Conservation (phyloP, 1,140 invertebrate genomes). For the Pantala flavescens region DNA sequence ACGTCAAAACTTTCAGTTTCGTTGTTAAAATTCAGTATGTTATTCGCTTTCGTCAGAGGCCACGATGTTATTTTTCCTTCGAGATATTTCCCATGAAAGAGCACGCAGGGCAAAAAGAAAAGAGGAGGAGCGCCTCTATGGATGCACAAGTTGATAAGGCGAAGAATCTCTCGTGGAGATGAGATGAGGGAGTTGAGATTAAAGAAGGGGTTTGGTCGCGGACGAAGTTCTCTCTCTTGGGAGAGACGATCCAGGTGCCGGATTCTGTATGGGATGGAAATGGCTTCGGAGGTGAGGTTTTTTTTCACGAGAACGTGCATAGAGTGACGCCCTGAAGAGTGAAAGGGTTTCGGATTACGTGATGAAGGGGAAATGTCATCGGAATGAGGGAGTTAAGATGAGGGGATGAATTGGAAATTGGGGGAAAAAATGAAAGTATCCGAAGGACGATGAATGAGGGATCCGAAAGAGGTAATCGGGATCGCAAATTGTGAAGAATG, state of each 20-base stretch:
- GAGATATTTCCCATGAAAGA: not conserved
- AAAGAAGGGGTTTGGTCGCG: not conserved
- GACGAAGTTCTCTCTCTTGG: not conserved
- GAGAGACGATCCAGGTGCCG: not conserved
- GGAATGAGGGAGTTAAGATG: not conserved
- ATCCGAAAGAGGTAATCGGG: too few relatives aligned
- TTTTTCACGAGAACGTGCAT: too few relatives aligned
- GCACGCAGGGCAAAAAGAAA: not conserved
- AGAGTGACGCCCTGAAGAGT: not conserved
- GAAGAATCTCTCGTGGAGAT: not conserved
- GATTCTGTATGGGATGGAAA: too few relatives aligned
- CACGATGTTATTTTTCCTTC: too few relatives aligned
- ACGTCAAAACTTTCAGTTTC: too few relatives aligned
- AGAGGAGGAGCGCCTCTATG: not conserved
- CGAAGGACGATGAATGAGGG: not conserved
- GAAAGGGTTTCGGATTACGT: constrained; percentile 4
- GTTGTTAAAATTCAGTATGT: too few relatives aligned
- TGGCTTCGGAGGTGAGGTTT: too few relatives aligned
- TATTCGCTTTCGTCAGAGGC: too few relatives aligned
- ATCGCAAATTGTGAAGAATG: too few relatives aligned
- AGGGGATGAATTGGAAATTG: constrained; percentile 5
- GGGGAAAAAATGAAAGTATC: not conserved
- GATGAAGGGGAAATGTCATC: constrained; percentile 5
- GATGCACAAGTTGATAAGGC: not conserved
- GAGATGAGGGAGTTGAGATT: not conserved